Evolutionary conservation across 2,888 invertebrate genomes (phyloP).

Genomic region (Neoitamus cyanurus): DNA sequence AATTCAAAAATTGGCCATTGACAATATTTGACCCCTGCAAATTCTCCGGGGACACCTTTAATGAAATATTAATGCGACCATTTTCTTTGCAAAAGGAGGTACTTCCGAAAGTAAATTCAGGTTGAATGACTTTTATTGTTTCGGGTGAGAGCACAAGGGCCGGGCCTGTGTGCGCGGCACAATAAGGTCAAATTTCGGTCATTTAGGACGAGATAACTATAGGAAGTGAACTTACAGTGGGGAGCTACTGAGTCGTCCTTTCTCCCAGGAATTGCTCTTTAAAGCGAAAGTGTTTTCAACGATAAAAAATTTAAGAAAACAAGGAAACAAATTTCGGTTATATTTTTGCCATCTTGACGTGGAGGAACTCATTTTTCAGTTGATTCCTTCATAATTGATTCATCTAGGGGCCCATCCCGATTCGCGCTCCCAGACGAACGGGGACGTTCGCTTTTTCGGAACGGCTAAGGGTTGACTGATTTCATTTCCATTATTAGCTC

Average conservation of each 20-base stretch:
- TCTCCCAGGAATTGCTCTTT: too few species aligned
- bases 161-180: background rate
- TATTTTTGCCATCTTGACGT: background rate
- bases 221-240: background rate
- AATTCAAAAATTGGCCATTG: constrained; percentile 27
- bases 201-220: background rate
- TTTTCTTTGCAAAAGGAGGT: background rate
- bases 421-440: background rate
- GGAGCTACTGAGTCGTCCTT: too few species aligned
- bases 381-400: background rate
- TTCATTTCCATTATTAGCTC: constrained; percentile 43
- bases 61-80: background rate
- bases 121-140: background rate
- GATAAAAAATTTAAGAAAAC: background rate
- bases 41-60: background rate
- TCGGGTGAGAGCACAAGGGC: background rate
- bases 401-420: background rate
- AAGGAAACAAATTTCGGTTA: background rate
- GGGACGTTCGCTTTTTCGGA: background rate
- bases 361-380: background rate
- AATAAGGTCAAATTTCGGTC: background rate
- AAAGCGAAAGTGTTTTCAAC: background rate
- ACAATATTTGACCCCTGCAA: constrained; percentile 16
- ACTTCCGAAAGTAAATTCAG: background rate
- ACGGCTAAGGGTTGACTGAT: constrained; percentile 21